Evolutionary conservation across 1,140 invertebrate species (phyloP).

Genomic region (Cyrtorhinus lividipennis): DNA sequence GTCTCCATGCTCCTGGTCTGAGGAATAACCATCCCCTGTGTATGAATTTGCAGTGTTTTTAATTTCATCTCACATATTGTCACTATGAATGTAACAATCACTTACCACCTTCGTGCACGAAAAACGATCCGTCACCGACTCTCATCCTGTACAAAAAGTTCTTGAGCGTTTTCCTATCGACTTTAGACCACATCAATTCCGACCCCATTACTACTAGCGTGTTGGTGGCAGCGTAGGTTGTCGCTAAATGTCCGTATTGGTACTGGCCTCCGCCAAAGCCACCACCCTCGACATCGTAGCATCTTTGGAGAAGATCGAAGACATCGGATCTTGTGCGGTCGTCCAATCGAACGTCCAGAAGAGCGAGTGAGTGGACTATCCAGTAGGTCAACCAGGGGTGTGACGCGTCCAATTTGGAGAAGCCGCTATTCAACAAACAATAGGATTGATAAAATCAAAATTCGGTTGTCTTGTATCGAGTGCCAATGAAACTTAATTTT

Average conservation of each 20-base stretch:
- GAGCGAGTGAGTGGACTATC: slow-evolving; percentile 78
- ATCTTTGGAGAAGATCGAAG: slow-evolving; percentile 52
- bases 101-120: slow-evolving; percentile 72
- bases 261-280: slow-evolving; percentile 90
- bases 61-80: too few relatives aligned
- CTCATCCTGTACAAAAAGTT: slow-evolving; percentile 64
- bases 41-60: too few relatives aligned
- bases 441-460: slow-evolving; percentile 33
- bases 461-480: not conserved
- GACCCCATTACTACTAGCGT: slow-evolving; percentile 79
- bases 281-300: slow-evolving; percentile 57
- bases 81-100: too few relatives aligned
- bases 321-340: slow-evolving; percentile 47
- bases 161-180: slow-evolving; percentile 61
- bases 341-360: slow-evolving; percentile 58
- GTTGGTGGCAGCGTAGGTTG: slow-evolving; percentile 94
- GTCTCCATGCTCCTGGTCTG: too few relatives aligned
- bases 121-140: slow-evolving; percentile 76
- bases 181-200: slow-evolving; percentile 67
- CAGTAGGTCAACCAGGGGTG: slow-evolving; percentile 91
- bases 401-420: slow-evolving; percentile 75
- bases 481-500: not conserved
- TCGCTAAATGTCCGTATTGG: slow-evolving; percentile 82
- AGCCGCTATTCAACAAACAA: slow-evolving; percentile 24
- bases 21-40: too few relatives aligned